These are phyloP conservation scores for Champsocephalus gunnari DNA, from an alignment of 2,797 vertebrate species.

Conservation along the genomic window DNA sequence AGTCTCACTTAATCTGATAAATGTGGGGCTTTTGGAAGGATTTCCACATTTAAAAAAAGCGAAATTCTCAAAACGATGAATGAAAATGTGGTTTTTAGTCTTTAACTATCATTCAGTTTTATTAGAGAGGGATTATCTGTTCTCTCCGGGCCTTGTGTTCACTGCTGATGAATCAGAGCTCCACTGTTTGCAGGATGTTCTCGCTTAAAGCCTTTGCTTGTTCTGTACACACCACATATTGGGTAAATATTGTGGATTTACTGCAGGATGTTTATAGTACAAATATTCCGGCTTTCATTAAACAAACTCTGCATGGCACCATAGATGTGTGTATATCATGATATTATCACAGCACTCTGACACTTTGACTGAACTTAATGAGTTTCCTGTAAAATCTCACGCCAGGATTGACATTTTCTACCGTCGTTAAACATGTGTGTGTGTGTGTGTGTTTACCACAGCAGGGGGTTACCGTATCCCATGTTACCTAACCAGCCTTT, in stretches of 20 bases:
- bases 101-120: not conserved
- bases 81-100: not conserved
- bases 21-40: not conserved
- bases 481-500: constrained; percentile 9
- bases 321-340: not conserved
- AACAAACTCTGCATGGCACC: not conserved
- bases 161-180: not conserved
- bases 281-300: constrained; percentile 5
- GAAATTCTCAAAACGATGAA: not conserved
- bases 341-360: not conserved
- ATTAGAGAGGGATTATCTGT: not conserved
- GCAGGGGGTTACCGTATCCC: constrained; percentile 4
- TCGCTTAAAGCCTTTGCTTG: not conserved
- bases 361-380: not conserved
- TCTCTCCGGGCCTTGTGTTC: not conserved
- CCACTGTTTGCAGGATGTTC: not conserved
- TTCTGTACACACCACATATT: constrained; percentile 19
- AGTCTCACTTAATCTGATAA: not conserved
- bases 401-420: not conserved
- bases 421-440: not conserved
- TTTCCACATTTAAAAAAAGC: not conserved
- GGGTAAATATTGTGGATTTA: constrained; percentile 18
- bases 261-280: not conserved
- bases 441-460: too few relatives aligned
- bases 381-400: not conserved